Evolutionary conservation across 2,888 invertebrate species (phyloP).

Genomic region (Caenorhabditis uteleia): DNA sequence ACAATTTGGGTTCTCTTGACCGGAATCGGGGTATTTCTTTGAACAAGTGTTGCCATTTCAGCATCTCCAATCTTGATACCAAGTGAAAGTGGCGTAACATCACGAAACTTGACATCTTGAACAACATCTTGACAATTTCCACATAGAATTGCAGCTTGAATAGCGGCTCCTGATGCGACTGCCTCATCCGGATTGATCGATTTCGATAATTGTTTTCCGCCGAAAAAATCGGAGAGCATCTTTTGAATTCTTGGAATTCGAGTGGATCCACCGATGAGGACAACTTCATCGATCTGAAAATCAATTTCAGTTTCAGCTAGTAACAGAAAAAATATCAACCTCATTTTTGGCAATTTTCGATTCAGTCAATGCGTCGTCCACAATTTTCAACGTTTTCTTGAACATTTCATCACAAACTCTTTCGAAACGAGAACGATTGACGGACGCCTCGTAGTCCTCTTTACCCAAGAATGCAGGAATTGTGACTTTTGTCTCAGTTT

Average conservation of each 20-base stretch:
- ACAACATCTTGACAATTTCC: conserved; percentile 35
- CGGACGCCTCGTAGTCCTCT: no score
- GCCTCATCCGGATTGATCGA: conserved; percentile 93
- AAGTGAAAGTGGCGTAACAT: conserved; percentile 33
- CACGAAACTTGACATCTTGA: conserved; percentile 28
- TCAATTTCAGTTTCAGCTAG: no score
- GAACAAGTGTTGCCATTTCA: background rate
- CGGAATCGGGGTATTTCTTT: background rate
- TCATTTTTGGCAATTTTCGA: no score
- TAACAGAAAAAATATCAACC: no score
- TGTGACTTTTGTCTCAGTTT: no score
- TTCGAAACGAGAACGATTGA: no score
- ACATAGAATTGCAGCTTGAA: conserved; percentile 80
- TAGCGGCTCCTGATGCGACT: conserved; percentile 96
- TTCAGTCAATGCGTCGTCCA: no score
- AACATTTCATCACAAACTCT: no score
- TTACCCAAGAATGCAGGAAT: no score
- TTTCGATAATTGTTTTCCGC: conserved; percentile 70
- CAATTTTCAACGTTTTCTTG: no score
- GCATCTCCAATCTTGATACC: conserved; percentile 2
- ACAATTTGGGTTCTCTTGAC: background rate
- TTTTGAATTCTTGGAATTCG: no score
- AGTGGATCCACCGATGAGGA: conserved; percentile 73
- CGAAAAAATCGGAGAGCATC: no score
- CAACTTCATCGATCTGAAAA: conserved; percentile 72